phyloP scores from a whole-genome alignment of 2,888 invertebrate genomes.

The Dryococelus australis region DNA sequence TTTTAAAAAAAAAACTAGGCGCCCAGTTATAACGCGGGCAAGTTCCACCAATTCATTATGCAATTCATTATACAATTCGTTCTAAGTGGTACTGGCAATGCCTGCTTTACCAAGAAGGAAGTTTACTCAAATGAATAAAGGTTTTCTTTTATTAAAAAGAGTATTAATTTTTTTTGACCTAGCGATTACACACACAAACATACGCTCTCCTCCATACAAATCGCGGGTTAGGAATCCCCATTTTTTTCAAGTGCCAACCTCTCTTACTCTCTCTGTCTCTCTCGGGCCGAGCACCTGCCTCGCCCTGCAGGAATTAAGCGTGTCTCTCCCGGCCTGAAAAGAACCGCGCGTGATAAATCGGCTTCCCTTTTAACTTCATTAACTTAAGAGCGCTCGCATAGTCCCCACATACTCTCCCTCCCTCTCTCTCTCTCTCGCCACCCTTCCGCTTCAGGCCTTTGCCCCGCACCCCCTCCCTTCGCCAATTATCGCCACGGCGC shows the following conservation, averaged over 20 bases:
- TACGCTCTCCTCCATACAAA: not conserved
- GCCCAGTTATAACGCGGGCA: no score
- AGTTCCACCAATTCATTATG: no score
- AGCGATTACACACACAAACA: not conserved
- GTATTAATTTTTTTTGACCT: not conserved
- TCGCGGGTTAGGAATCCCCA: not conserved
- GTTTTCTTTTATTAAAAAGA: not conserved
- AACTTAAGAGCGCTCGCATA: constrained; percentile 10
- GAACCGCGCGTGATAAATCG: constrained; percentile 27
- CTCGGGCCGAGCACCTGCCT: not conserved
- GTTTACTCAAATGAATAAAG: not conserved
- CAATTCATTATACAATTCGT: no score
- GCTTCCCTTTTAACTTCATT: constrained; percentile 31
- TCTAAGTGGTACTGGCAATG: no score
- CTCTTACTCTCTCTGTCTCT: not conserved
- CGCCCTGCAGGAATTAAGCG: not conserved
- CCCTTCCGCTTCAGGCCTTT: no score
- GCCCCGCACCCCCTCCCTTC: no score
- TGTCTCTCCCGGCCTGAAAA: not conserved
- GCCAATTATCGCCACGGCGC: not conserved
- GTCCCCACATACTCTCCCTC: not conserved
- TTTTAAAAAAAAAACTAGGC: no score
- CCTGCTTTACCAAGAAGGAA: not conserved
- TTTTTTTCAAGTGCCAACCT: not conserved
- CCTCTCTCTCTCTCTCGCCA: not conserved